Base-by-base conservation (phyloP, 2,113 vertebrate species). In the Xenotilapia caudafasciata region DNA sequence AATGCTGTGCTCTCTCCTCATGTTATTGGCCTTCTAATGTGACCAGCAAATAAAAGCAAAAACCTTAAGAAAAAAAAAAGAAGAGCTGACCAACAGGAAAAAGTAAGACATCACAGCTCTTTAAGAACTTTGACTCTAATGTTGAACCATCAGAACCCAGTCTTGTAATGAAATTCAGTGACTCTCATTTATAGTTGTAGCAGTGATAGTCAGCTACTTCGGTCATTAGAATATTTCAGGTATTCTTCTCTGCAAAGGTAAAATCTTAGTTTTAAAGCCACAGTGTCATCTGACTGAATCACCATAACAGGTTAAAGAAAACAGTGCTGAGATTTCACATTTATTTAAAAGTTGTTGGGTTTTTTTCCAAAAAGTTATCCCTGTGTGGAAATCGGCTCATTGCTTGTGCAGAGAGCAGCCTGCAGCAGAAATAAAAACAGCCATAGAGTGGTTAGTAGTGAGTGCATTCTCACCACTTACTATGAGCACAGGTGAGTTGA, bases 361-460 rank as follows among this genome's bases (percentile, higher is more conserved):
- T 1, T 6, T 35, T 65, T 65, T 35, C 17, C 28, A 12, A 35
- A n/a, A 83, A 88, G 89, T 89, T 56, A 77, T 58, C 80, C 58
- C 84, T 53, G 17, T 81, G 68, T 73, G 87, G 80, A 90, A 86
- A 90, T 88, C 13, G 7, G 88, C 87, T 87, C 90, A 90, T 84
- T 33, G 35, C 68, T 53, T 19, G 87, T 82, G 84, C 84, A 88
- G 82, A 91, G 42, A 85, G 84, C 80, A 54, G 80, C 81, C 83
- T 77, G 84, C 45, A 81, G 86, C 53, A 21, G 5, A 86, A 89
- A 70, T 19, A 60, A 62, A 33, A 82, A 23, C 13, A 82, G 79
- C 83, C 86, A 49, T 40, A 77, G 31, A 70, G 85, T 62, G 9
- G 58, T 62, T 62, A 62, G 33, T 38, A 38, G 10, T 4, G 6